Evolutionary conservation across 92 coral and sea anemone species (phyloP), one percentile per base, ranked within the genome.

Genomic region (Epizoanthus stellaris): DNA sequence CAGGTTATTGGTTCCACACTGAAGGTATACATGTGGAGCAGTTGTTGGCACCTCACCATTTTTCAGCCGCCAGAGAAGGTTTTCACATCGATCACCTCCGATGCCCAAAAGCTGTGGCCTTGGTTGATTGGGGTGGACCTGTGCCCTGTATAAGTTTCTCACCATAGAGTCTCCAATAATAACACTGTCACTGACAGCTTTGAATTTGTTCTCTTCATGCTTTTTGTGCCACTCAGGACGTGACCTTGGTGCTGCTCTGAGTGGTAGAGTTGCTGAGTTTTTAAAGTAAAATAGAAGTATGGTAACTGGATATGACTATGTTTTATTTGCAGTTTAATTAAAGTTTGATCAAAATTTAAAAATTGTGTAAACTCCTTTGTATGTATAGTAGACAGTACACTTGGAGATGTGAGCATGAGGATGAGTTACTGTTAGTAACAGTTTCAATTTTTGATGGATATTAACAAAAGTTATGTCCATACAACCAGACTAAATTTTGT

Each of bases 51-150:
- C 70, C 34, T 65, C 70, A 65, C 70, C 70, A 65, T 65, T 65
- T 14, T 65, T 40, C 6, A 65, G 21, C 8, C 70, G 6, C 39
- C 70, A 65, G 36, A 65, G 34, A 14, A 65, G 70, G 70, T 65
- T 34, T 40, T 65, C 70, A 65, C 70, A 65, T 40, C 70, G 21
- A 65, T 65, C 70, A 19, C 70, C 70, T n/a, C 70, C 70, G 34
- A 65, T 65, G 21, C 70, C 38, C 21, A 65, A 40, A 1, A 65
- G 34, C 21, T 13, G 2, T 20, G 34, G 11, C 0, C 13, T 40
- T 65, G 39, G 70, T 8, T 9, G 2, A 3, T 65, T 40, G 21
- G 21, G 1, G 34, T 20, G 3, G 21, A 15, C 34, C 11, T 34
- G 1, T 2, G 70, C 38, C 34, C 70, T n/a, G 9, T 8, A 65